Conservation (phyloP, 1,140 invertebrate species). For the Tetramorium alpestre region DNA sequence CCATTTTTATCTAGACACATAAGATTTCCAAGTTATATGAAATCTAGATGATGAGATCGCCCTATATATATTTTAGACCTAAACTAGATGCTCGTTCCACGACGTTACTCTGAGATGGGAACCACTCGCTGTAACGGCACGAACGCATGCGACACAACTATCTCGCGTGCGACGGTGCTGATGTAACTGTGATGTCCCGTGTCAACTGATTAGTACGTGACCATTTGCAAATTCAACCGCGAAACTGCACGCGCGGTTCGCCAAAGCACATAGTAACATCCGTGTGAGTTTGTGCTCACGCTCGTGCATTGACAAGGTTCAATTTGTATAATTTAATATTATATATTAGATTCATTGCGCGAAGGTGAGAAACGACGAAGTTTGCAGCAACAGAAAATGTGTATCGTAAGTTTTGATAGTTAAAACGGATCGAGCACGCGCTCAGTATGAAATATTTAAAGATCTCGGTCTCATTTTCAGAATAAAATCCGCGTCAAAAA, state of each 20-base stretch:
- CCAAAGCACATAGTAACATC: neutral
- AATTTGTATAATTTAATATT: neutral
- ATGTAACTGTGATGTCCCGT: conserved; percentile 31
- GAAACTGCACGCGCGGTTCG: neutral
- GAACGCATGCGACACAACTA: neutral
- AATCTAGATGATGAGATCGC: neutral
- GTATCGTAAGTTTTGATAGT: neutral
- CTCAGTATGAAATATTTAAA: neutral
- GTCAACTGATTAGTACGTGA: conserved; percentile 55
- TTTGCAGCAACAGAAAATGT: neutral
- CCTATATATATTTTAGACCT: neutral
- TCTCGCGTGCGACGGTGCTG: conserved; percentile 19
- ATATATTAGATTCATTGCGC: neutral
- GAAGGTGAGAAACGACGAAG: neutral
- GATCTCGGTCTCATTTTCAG: neutral
- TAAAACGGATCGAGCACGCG: neutral
- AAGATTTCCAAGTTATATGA: neutral
- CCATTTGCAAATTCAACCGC: conserved; percentile 40
- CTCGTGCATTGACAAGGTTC: neutral
- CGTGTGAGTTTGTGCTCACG: neutral
- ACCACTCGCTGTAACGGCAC: neutral
- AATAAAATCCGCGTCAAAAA: neutral
- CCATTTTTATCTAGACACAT: neutral
- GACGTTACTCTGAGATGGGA: neutral
- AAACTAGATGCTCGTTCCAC: neutral